phyloP scores from a whole-genome alignment of 1,140 invertebrate genomes.

The Drosophila pandora region DNA sequence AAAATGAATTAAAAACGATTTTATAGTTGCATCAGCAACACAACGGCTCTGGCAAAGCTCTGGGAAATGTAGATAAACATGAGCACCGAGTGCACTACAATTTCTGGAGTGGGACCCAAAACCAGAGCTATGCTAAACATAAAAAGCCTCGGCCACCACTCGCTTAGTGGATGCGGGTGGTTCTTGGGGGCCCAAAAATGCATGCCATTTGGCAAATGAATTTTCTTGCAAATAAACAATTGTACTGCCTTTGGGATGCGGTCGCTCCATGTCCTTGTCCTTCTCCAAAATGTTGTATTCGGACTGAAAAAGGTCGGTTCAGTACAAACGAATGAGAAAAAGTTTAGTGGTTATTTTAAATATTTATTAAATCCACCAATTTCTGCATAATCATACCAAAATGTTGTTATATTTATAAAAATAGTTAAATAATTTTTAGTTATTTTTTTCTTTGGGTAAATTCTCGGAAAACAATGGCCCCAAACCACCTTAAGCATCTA shows the following conservation, averaged over 20 bases:
- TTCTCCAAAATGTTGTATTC: background rate
- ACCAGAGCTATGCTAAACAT: slow-evolving; percentile 36
- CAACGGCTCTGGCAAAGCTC: slow-evolving; percentile 11
- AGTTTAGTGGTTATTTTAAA: background rate
- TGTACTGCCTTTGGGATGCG: slow-evolving; percentile 9
- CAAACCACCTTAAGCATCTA: background rate
- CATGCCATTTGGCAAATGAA: slow-evolving; percentile 59
- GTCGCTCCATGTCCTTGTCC: background rate
- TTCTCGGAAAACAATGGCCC: background rate
- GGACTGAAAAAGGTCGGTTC: slow-evolving; percentile 11
- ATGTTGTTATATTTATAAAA: background rate
- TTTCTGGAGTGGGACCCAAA: slow-evolving; percentile 32
- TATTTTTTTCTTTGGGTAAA: background rate
- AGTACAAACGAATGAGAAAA: no score
- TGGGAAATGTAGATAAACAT: slow-evolving; percentile 53
- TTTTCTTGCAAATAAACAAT: slow-evolving; percentile 50
- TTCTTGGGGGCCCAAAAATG: slow-evolving; percentile 19
- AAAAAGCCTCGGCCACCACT: slow-evolving; percentile 9
- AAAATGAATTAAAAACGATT: slow-evolving; percentile 55
- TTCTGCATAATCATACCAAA: no score
- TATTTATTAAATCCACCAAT: no score
- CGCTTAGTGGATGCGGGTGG: background rate
- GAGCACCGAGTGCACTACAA: slow-evolving; percentile 21
- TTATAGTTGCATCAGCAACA: slow-evolving; percentile 49
- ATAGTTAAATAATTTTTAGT: no score